Conservation (phyloP, 2,113 vertebrate genomes). For the Pelecanus crispus region DNA sequence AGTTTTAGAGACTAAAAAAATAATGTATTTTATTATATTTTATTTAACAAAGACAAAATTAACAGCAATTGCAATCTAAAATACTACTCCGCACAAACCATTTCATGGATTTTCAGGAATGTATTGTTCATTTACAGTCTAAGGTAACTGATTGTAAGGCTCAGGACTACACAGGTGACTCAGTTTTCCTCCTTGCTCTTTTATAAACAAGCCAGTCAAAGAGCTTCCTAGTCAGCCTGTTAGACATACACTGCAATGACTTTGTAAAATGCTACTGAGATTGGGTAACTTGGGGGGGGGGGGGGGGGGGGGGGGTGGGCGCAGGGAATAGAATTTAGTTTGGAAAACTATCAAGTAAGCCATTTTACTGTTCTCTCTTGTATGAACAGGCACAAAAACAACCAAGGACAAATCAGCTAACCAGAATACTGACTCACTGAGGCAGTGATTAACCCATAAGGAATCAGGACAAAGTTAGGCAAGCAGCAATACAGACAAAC, state of each 20-base stretch:
- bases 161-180: background rate
- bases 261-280: background rate
- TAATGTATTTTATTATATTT: background rate
- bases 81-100: background rate
- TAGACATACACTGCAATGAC: background rate
- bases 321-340: too few relatives aligned
- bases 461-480: background rate
- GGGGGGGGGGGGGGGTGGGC: too few relatives aligned
- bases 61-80: background rate
- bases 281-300: background rate
- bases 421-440: background rate
- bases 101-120: background rate
- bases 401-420: background rate
- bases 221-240: background rate
- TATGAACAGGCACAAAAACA: background rate
- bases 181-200: background rate
- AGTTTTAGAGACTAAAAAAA: background rate
- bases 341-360: background rate
- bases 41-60: background rate
- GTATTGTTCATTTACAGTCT: background rate
- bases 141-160: background rate
- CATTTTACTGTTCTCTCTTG: background rate
- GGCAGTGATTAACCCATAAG: background rate
- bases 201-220: background rate
- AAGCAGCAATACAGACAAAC: background rate